phyloP scores from a whole-genome alignment of 2,797 vertebrate species.

The Catamblyrhynchus diadema region DNA sequence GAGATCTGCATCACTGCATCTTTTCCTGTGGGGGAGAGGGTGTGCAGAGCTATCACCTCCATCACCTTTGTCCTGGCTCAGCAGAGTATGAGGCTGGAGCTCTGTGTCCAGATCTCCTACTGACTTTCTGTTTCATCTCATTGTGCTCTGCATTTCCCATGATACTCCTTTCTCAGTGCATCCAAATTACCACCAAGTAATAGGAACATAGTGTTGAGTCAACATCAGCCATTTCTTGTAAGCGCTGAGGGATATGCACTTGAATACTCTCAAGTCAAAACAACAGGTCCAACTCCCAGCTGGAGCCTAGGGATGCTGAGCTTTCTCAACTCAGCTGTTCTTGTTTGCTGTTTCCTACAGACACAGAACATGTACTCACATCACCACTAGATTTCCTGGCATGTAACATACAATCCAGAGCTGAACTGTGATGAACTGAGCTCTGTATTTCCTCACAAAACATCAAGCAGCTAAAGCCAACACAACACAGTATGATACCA shows the following conservation, averaged over 20 bases:
- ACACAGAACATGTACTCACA: not conserved
- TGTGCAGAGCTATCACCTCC: not conserved
- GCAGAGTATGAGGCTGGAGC: not conserved
- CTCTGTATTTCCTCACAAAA: not conserved
- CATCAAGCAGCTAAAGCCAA: constrained; percentile 7
- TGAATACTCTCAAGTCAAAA: not conserved
- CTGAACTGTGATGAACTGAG: not conserved
- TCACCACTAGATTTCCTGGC: not conserved
- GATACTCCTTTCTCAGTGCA: not conserved
- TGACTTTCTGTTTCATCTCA: not conserved
- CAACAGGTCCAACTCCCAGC: not conserved
- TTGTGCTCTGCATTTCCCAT: not conserved
- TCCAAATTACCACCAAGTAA: not conserved
- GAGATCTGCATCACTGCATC: not conserved
- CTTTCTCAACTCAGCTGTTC: not conserved
- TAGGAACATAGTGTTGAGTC: not conserved
- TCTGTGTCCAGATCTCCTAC: not conserved
- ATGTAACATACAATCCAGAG: not conserved
- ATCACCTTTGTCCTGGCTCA: not conserved
- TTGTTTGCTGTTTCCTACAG: not conserved
- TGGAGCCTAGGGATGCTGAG: not conserved
- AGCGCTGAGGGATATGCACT: not conserved
- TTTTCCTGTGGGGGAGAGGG: not conserved
- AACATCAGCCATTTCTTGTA: not conserved
- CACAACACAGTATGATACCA: not conserved